These are phyloP conservation scores for Stomorhina lunata DNA, from an alignment of 2,888 invertebrate species.

Conservation along the genomic window DNA sequence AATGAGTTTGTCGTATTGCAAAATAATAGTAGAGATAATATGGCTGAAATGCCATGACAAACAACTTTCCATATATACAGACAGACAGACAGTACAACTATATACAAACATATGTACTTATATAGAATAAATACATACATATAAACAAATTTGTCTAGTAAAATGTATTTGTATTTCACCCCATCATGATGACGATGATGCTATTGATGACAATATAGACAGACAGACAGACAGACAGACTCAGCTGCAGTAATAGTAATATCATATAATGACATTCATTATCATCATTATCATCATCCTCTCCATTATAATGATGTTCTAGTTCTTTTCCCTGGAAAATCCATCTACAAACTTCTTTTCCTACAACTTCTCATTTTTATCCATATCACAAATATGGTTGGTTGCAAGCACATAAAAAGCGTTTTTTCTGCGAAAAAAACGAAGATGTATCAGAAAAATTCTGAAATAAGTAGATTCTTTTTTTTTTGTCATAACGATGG, in stretches of 20 bases:
- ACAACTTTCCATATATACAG: neutral
- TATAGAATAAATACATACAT: neutral
- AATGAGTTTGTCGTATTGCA: conserved; percentile 63
- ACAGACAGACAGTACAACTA: no score
- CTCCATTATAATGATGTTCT: conserved; percentile 50
- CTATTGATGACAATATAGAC: no score
- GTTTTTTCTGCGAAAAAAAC: no score
- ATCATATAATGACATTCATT: neutral
- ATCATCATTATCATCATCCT: conserved; percentile 7
- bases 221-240: no score
- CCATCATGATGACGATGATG: no score
- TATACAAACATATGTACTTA: neutral
- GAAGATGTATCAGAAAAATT: no score
- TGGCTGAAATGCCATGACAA: conserved; percentile 44
- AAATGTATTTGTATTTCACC: neutral
- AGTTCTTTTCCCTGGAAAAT: conserved; percentile 59
- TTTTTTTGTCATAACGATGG: no score
- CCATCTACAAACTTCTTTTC: neutral
- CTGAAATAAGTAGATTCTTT: no score
- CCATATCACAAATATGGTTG: conserved; percentile 3
- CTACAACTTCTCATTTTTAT: neutral
- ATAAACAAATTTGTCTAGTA: neutral
- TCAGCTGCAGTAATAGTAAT: neutral
- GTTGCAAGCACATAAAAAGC: no score
- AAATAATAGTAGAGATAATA: conserved; percentile 52